Evolutionary conservation across 2,888 invertebrate species (phyloP), one percentile per base, ranked within the genome.

Genomic region (Idaea biselata): DNA sequence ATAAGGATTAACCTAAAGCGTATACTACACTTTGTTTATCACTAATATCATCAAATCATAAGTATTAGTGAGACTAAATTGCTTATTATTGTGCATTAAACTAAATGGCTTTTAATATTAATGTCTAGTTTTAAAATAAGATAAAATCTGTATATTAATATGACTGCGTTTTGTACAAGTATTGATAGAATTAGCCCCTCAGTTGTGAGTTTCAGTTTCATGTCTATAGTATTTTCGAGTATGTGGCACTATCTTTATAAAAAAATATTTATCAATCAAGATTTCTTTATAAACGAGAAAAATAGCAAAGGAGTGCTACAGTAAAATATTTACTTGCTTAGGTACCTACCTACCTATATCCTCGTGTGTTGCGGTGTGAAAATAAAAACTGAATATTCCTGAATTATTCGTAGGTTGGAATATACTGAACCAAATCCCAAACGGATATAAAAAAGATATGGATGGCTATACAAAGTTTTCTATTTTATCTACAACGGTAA

Each of bases 291-390:
- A 14, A 44, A 44, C 44, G 44, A 44, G 44, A 44, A 44, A 44
- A 8, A 8, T 44, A 44, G 14, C 11, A 44, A 44, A 44, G 8
- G 44, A 11, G 11, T 14, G 44, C 44, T 14, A 44, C 44, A 44
- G 44, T 44, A 44, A 44, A 44, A 44, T 44, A 44, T 44, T 44
- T 33, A 33, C 33, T 33, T 44, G 44, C 11, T 44, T 17, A 16
- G 17, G 17, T 14, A 57, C 11, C 17, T 58, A 25, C 25, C 6
- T 14, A 57, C 11, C 17, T 58, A 25, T 58, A 25, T n/a, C 31
- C 31, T 58, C 16, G 58, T 14, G 31, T 31, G 25, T 58, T 58
- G 18, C 31, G 58, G 44, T 44, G 44, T 44, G 44, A 44, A 44
- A 44, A 44, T 44, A 44, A 44, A 44, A 44, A 44, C 44, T 44